Evolutionary conservation across 2,113 vertebrate species (phyloP), one percentile per base, ranked within the genome.

Genomic region (Heptranchias perlo): DNA sequence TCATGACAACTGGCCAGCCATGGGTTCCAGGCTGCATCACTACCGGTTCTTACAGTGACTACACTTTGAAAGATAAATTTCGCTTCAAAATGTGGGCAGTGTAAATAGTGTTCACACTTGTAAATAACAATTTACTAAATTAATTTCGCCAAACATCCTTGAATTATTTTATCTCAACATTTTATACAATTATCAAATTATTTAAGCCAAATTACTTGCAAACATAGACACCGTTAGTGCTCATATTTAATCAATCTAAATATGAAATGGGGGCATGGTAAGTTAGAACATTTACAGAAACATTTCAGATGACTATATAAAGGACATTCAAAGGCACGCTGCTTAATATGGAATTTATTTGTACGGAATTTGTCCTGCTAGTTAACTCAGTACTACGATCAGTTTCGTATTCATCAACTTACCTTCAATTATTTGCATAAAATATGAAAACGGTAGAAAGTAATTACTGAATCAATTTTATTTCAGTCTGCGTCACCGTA

Each of bases 41-140:
- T 47, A 6, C 44, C 21, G 0, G 21, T 65, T 67, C 39, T 94
- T 65, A 31, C 25, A 89, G 25, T 89, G 52, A 28, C 23, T n/a
- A 92, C 52, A 87, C 47, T 52, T 47, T 39, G 18, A 54, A 62
- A 64, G 21, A 94, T 25, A 65, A 65, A 35, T 0, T 87, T 82
- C 11, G n/a, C 21, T 65, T 94, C 62, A 94, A 94, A 47, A 65
- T 94, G 21, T 25, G n/a, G 62, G 2, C 21, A 94, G 35, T 44
- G n/a, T 64, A 94, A 47, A 28, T 54, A 44, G 61, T 47, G 1
- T 94, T 47, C 18, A 65, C n/a, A 64, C 21, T 44, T 44, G 21
- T 39, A 65, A 64, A 94, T 91, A 91, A 58, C 16, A 94, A 67
- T 94, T 94, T 47, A 94, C 62, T 94, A 67, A 64, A 94, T 64